Percentiles rank a stretch among this genome's conserved stretches.
phyloP scores from a whole-genome alignment of 2,113 vertebrate species.

The Symphodus melops region DNA sequence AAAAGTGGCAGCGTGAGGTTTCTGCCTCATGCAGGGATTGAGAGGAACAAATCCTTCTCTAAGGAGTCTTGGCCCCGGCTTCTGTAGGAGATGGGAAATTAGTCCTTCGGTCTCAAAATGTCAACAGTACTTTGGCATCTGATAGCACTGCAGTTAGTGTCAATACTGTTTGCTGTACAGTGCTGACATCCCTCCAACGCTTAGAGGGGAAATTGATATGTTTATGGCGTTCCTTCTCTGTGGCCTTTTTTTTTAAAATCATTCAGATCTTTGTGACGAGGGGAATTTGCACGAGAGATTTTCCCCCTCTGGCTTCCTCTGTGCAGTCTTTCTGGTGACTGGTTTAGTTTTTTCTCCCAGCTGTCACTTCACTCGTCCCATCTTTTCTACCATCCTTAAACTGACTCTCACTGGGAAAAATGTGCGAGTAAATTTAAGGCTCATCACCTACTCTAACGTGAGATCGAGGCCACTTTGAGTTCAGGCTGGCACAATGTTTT shows the following conservation, averaged over 20 bases:
- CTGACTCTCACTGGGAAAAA: not conserved
- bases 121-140: not conserved
- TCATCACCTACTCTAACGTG: not conserved
- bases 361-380: not conserved
- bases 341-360: not conserved
- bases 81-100: not conserved
- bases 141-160: not conserved
- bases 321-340: not conserved
- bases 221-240: not conserved
- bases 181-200: not conserved
- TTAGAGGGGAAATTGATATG: not conserved
- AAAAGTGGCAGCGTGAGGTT: not conserved
- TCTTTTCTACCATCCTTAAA: not conserved
- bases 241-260: slow-evolving; percentile 4
- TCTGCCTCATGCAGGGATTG: not conserved
- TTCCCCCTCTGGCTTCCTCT: not conserved
- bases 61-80: not conserved
- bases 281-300: not conserved
- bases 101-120: not conserved
- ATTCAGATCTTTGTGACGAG: not conserved
- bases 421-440: not conserved
- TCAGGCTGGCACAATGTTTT: not conserved
- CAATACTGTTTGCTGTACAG: not conserved
- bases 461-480: not conserved
- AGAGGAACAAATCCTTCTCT: not conserved